Evolutionary conservation across 2,797 vertebrate species (phyloP), one percentile per base, ranked within the genome.

Genomic region (Streptopelia turtur): DNA sequence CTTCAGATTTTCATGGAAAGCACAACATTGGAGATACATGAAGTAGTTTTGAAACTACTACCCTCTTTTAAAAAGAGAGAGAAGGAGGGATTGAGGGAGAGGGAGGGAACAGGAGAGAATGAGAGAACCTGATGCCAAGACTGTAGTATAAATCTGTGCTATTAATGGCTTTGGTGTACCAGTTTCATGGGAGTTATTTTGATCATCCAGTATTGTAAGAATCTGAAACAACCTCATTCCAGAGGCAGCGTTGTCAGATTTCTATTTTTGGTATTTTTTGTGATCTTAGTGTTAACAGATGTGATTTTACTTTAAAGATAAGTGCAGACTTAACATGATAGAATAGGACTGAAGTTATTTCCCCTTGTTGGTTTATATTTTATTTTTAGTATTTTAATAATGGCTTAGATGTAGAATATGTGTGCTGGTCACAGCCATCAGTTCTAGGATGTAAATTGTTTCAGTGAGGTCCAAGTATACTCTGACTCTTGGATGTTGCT

Each of bases 141-240:
- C 53, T 81, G 75, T 86, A 75, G 91, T 88, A 94, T 90, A 92
- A 90, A 90, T 93, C 72, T 91, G 61, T 88, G 87, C 94, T 96
- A 94, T 96, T 97, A 94, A 95, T 96, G 96, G 89, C 92, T 95
- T 95, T 95, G 94, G 95, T 93, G 78, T 97, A 95, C 92, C 75
- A 72, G 89, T 96, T 97, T 94, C 96, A 94, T 90, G 25, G 76
- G 91, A 94, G 87, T 93, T 96, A 97, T 94, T 97, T 94, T 89
- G 94, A 89, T 91, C 96, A 93, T 96, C 82, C 69, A 94, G 87
- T 96, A 86, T 96, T 92, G 91, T 96, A 84, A 96, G 95, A 94
- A 95, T 95, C 71, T 93, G 94, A 93, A 96, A 93, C 92, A 91
- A 96, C 76, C 63, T 94, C 91, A 93, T 97, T 95, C 96, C 96